Conservation (phyloP, 2,113 vertebrate species). For the Nothocercus julius region DNA sequence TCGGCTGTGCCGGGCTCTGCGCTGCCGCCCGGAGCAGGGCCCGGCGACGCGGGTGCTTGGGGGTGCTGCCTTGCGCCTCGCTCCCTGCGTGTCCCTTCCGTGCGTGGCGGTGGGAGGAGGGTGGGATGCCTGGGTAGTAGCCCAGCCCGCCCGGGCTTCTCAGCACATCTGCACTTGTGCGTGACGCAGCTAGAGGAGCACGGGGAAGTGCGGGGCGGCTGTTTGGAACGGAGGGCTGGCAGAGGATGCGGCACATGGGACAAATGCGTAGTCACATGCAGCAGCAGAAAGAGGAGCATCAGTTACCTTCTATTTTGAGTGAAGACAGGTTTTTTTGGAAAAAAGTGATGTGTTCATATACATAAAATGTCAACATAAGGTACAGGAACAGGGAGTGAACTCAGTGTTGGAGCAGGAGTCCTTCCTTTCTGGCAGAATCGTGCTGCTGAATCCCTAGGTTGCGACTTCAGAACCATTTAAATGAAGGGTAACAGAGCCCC, state of each 20-base stretch:
- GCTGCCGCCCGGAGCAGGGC: too few relatives aligned
- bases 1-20: too few relatives aligned
- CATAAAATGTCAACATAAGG: not conserved
- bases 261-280: too few relatives aligned
- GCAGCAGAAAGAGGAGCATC: not conserved
- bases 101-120: not conserved
- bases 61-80: not conserved
- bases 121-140: not conserved
- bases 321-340: not conserved
- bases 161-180: not conserved
- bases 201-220: fast-evolving
- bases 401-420: not conserved
- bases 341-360: not conserved
- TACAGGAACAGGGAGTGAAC: not conserved
- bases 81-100: not conserved
- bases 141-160: fast-evolving
- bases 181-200: not conserved
- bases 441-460: not conserved
- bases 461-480: not conserved
- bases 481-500: not conserved
- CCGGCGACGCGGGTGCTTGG: not conserved
- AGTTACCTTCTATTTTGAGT: not conserved
- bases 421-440: not conserved
- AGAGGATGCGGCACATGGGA: not conserved
- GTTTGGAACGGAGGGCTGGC: not conserved